Percentiles rank a stretch among this genome's conserved stretches.
These are phyloP conservation scores for Drosophila neutralis DNA, from an alignment of 2,888 invertebrate genomes.

Conservation along the genomic window DNA sequence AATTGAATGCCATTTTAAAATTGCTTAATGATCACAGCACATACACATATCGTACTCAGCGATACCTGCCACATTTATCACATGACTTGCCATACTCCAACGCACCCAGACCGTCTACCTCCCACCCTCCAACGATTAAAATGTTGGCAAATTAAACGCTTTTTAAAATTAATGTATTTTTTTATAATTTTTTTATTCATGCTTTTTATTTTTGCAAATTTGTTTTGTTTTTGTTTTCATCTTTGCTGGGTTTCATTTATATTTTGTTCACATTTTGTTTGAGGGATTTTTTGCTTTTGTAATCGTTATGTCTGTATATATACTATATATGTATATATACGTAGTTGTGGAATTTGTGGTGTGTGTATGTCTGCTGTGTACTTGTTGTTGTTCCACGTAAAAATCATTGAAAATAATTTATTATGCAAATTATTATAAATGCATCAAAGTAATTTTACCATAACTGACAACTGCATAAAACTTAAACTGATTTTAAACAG, in stretches of 20 bases:
- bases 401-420: slow-evolving; percentile 77
- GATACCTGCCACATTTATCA: slow-evolving; percentile 59
- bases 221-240: slow-evolving; percentile 51
- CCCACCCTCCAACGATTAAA: slow-evolving; percentile 43
- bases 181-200: slow-evolving; percentile 52
- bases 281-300: slow-evolving; percentile 57
- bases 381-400: slow-evolving; percentile 36
- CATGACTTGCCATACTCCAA: slow-evolving; percentile 30
- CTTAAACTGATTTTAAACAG: slow-evolving; percentile 74
- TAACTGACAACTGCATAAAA: slow-evolving; percentile 67
- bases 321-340: slow-evolving; percentile 29
- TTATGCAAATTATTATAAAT: slow-evolving; percentile 79
- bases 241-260: slow-evolving; percentile 52
- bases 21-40: slow-evolving; percentile 69
- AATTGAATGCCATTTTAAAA: slow-evolving; percentile 73
- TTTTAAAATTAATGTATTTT: slow-evolving; percentile 77
- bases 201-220: slow-evolving; percentile 66
- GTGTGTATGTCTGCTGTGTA: slow-evolving; percentile 25
- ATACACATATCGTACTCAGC: slow-evolving; percentile 12
- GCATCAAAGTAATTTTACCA: slow-evolving; percentile 72
- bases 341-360: slow-evolving; percentile 24
- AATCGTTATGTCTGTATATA: slow-evolving; percentile 48
- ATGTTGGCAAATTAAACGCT: slow-evolving; percentile 74
- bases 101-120: background rate
- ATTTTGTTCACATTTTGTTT: slow-evolving; percentile 63